Conservation (phyloP, 2,113 vertebrate species). For the Sapayoa aenigma region DNA sequence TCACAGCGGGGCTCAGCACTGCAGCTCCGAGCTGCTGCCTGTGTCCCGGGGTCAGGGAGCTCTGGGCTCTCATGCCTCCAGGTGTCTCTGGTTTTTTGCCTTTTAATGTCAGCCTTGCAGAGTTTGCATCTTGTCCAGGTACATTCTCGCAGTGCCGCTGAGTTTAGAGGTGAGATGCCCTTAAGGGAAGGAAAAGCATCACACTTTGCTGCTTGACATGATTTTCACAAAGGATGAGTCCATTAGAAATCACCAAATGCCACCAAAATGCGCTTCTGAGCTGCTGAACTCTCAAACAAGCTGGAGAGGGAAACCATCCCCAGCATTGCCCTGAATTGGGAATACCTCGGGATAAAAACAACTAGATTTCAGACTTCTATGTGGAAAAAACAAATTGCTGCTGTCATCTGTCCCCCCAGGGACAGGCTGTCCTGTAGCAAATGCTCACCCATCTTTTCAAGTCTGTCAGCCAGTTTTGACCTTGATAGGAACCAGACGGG, state of each 20-base stretch:
- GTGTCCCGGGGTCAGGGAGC: background rate
- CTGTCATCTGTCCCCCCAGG: background rate
- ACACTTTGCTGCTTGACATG: background rate
- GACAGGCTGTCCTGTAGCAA: background rate
- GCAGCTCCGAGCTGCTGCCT: background rate
- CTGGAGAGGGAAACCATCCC: background rate
- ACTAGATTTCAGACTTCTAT: background rate
- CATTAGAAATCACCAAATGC: background rate
- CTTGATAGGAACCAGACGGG: background rate
- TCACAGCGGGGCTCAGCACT: background rate
- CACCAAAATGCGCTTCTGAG: background rate
- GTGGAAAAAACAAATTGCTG: background rate
- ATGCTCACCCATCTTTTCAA: background rate
- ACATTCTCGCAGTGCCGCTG: background rate
- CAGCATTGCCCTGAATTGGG: background rate
- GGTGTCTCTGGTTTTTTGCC: background rate
- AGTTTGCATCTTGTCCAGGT: background rate
- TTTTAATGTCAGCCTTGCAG: background rate
- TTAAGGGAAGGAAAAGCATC: background rate
- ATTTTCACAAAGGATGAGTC: background rate
- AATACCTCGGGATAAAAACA: background rate
- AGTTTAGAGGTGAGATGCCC: background rate
- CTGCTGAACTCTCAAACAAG: background rate
- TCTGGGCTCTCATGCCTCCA: background rate
- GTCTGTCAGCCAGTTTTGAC: background rate